Conservation (phyloP, 1,140 invertebrate species). For the Pomacea maculata region DNA sequence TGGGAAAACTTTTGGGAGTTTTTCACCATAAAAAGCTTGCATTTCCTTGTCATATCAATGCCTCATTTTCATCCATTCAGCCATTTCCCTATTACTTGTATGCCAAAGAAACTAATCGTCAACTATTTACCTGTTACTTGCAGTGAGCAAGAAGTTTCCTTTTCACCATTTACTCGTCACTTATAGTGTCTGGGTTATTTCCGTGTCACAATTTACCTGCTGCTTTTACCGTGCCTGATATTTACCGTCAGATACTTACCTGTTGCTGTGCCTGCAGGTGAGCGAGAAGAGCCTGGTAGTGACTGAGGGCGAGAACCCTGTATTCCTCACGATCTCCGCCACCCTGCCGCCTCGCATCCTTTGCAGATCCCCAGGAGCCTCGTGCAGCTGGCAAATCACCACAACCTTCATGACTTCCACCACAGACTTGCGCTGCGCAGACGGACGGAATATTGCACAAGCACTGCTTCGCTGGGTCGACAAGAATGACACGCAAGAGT, state of each 20-base stretch:
- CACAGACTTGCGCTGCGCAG: conserved; percentile 31
- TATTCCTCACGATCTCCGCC: conserved; percentile 27
- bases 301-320: conserved; percentile 29
- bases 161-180: too few relatives aligned
- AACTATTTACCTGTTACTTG: too few relatives aligned
- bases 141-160: too few relatives aligned
- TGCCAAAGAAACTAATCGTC: too few relatives aligned
- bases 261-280: conserved; percentile 16
- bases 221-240: too few relatives aligned
- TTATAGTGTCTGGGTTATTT: too few relatives aligned
- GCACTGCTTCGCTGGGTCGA: conserved; percentile 31
- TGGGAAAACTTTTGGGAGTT: background rate
- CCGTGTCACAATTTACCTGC: too few relatives aligned
- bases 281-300: conserved; percentile 27
- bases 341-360: conserved; percentile 42
- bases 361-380: conserved; percentile 22
- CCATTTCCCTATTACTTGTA: too few relatives aligned
- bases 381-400: conserved; percentile 21
- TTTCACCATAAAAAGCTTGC: too few relatives aligned
- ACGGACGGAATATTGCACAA: conserved; percentile 33
- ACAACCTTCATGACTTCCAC: conserved; percentile 5
- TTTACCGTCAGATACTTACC: too few relatives aligned
- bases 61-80: too few relatives aligned
- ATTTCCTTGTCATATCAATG: too few relatives aligned
- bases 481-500: background rate